A percentile compares a stretch with the other conserved stretches of the same genome.
Evolutionary conservation across 2,113 vertebrate species (phyloP).

Genomic region (Hypocryptadius cinnamomeus): DNA sequence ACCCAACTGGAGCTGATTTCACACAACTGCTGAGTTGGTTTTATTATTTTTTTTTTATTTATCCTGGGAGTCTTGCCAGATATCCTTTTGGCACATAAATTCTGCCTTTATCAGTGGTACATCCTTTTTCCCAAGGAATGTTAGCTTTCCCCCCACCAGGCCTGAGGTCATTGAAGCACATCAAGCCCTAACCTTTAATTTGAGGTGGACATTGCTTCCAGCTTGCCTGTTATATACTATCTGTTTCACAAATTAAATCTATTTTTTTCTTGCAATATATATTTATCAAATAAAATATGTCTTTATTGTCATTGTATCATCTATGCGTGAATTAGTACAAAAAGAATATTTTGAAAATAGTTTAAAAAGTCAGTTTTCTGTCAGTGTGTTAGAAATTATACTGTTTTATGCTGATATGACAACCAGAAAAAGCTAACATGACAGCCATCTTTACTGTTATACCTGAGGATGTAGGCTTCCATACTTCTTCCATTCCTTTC

Average conservation of each 20-base stretch:
- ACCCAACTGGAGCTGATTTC: neutral
- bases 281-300: neutral
- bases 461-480: neutral
- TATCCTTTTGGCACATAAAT: neutral
- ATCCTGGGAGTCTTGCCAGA: neutral
- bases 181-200: neutral
- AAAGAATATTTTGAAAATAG: neutral
- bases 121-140: neutral
- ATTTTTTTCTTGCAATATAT: neutral
- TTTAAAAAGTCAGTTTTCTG: neutral
- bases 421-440: neutral
- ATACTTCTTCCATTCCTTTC: neutral
- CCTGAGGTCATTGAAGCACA: neutral
- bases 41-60: neutral
- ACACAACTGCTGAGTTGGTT: neutral
- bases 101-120: neutral
- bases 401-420: neutral
- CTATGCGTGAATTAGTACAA: neutral
- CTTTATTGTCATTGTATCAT: neutral
- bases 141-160: neutral
- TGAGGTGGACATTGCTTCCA: neutral
- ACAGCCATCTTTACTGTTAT: neutral
- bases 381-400: neutral
- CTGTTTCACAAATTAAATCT: accelerated
- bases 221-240: neutral